These are phyloP conservation scores for Saimiri boliviensis DNA, from an alignment of 2,113 vertebrate species.

Conservation along the genomic window DNA sequence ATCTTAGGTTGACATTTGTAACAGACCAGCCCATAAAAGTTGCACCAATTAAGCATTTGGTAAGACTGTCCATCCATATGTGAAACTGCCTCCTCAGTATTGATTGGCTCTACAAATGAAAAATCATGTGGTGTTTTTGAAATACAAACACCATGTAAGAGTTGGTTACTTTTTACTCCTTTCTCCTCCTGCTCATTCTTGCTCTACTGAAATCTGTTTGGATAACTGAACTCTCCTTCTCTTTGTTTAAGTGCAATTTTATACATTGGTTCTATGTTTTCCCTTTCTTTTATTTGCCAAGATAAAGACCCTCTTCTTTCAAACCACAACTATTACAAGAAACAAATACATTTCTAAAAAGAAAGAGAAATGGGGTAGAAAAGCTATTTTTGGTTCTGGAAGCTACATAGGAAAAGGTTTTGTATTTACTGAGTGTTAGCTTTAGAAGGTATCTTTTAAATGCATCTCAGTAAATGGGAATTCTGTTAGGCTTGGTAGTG, in stretches of 20 bases:
- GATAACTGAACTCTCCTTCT: not conserved
- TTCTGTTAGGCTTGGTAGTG: not conserved
- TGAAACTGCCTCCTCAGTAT: not conserved
- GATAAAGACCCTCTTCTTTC: not conserved
- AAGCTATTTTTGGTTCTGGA: not conserved
- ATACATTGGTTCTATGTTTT: not conserved
- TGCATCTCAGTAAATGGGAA: not conserved
- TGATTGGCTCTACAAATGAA: not conserved
- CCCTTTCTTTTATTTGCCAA: slow-evolving; percentile 11
- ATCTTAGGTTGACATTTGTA: not conserved
- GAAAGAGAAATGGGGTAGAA: not conserved
- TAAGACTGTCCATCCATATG: not conserved
- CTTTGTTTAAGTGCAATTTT: not conserved
- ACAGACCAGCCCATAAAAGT: not conserved
- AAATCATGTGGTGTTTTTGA: not conserved
- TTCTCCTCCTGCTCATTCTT: not conserved
- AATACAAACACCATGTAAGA: not conserved
- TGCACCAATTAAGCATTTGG: not conserved
- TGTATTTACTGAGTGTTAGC: not conserved
- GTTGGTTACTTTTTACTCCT: not conserved
- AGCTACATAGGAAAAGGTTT: not conserved
- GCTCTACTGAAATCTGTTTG: not conserved
- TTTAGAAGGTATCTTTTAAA: slow-evolving; percentile 41
- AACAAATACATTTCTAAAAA: not conserved
- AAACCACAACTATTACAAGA: not conserved